These are phyloP conservation scores for Herpetotheres cachinnans DNA, from an alignment of 2,113 vertebrate genomes.

Conservation along the genomic window DNA sequence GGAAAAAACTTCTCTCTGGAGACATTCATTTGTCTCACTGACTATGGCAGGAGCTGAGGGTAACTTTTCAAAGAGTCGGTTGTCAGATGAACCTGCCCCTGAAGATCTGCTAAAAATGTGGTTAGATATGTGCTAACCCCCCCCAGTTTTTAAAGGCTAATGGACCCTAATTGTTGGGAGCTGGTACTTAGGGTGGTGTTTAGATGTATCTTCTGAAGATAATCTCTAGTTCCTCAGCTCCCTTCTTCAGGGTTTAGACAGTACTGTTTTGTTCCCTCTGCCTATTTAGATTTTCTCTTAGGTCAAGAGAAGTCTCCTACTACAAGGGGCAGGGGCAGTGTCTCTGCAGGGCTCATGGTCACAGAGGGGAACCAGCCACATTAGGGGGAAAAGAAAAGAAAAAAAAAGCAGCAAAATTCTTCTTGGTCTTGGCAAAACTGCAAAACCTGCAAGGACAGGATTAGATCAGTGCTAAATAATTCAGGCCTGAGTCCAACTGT, in stretches of 20 bases:
- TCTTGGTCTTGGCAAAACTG: background rate
- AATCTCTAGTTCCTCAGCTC: background rate
- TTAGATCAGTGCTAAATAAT: slow-evolving; percentile 2
- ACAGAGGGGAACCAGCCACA: accelerated
- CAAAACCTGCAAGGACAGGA: slow-evolving; percentile 14
- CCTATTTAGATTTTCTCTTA: background rate
- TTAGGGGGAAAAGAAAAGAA: background rate
- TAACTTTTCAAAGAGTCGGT: background rate
- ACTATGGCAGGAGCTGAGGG: background rate
- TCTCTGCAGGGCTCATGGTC: background rate
- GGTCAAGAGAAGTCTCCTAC: background rate
- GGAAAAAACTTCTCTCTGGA: background rate
- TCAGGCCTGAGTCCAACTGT: background rate
- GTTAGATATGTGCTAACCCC: background rate
- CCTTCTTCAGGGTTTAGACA: background rate
- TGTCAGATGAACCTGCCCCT: background rate
- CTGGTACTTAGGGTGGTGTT: background rate
- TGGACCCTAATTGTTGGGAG: background rate
- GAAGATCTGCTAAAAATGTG: too few relatives aligned
- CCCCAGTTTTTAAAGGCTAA: accelerated
- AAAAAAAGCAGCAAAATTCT: background rate
- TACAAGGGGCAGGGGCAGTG: accelerated
- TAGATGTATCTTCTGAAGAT: background rate
- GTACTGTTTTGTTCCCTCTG: background rate
- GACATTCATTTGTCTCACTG: background rate